phyloP scores from a whole-genome alignment of 2,113 vertebrate species.

The Podarcis raffonei region DNA sequence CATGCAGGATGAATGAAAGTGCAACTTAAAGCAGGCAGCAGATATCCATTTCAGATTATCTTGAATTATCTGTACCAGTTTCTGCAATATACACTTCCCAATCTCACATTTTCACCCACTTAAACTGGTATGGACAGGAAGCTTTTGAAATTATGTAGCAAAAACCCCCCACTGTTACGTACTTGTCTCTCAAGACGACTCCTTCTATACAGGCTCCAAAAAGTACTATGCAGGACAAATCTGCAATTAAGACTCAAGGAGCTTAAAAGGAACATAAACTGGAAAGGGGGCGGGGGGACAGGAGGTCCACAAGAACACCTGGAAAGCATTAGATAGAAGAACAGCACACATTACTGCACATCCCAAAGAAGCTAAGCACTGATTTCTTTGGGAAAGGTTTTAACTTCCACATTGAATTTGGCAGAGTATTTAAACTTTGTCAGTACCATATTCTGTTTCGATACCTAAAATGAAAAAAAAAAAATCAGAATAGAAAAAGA shows the following conservation, averaged over 20 bases:
- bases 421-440: background rate
- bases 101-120: background rate
- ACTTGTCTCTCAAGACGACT: constrained; percentile 96
- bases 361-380: background rate
- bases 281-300: too few species aligned
- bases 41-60: background rate
- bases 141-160: background rate
- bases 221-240: constrained; percentile 88
- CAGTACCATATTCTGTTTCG: background rate
- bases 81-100: background rate
- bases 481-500: background rate
- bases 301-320: background rate
- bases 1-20: background rate
- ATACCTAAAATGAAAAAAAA: background rate
- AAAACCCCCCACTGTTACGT: constrained; percentile 37
- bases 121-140: background rate
- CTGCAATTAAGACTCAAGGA: constrained; percentile 75
- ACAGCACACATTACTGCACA: background rate
- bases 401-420: background rate
- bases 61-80: background rate
- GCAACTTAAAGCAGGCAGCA: background rate
- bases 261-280: background rate
- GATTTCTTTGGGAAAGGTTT: background rate
- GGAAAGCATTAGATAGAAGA: background rate
- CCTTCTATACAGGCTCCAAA: constrained; percentile 96